phyloP scores from a whole-genome alignment of 2,113 vertebrate species.

The Cyprinodon brontotheroides region DNA sequence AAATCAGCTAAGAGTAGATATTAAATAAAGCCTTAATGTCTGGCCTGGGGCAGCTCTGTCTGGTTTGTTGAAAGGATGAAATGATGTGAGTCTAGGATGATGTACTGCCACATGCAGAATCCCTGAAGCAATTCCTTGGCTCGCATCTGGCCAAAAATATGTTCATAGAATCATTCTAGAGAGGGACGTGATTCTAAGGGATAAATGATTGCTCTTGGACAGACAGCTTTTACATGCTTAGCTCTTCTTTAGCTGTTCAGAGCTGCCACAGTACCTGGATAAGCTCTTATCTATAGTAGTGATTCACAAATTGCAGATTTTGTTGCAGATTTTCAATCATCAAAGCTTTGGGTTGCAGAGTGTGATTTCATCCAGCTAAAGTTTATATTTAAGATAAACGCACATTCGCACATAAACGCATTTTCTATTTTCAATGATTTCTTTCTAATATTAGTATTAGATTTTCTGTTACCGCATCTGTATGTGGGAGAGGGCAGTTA shows the following conservation, averaged over 20 bases:
- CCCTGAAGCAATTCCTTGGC: slow-evolving; percentile 7
- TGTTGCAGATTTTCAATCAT: not conserved
- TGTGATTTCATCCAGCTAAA: not conserved
- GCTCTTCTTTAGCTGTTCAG: slow-evolving; percentile 4
- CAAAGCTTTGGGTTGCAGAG: not conserved
- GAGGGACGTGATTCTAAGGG: not conserved
- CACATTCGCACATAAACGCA: too few species aligned
- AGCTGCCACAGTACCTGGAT: not conserved
- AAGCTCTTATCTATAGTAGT: not conserved
- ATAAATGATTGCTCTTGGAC: slow-evolving; percentile 21
- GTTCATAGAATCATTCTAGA: not conserved
- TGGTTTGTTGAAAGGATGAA: slow-evolving; percentile 14
- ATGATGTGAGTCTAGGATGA: slow-evolving; percentile 5
- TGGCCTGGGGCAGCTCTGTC: slow-evolving; percentile 7
- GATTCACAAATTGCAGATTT: not conserved
- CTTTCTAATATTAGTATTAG: not conserved
- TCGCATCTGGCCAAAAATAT: slow-evolving; percentile 2
- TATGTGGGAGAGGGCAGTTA: not conserved
- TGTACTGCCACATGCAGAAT: slow-evolving; percentile 8
- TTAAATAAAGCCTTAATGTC: slow-evolving; percentile 6
- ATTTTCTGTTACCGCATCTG: not conserved
- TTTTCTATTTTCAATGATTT: not conserved
- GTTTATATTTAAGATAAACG: not conserved
- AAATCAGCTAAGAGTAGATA: slow-evolving; percentile 11
- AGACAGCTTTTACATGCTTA: slow-evolving; percentile 1